Conservation (phyloP, 2,888 invertebrate species). For the Leucania comma region DNA sequence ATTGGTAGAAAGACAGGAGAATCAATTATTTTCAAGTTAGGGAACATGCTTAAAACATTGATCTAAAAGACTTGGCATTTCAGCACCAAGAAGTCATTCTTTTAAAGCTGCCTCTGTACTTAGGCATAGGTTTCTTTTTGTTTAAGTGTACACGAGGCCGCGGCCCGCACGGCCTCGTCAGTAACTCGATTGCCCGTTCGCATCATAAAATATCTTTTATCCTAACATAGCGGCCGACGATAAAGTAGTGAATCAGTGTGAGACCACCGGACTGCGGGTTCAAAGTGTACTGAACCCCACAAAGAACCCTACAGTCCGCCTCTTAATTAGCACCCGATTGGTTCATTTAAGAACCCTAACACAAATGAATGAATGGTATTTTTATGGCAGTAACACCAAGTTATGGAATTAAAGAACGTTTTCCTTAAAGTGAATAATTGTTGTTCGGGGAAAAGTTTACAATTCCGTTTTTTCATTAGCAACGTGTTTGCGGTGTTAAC, state of each 20-base stretch:
- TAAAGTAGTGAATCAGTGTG: constrained; percentile 68
- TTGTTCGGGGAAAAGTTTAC: constrained; percentile 48
- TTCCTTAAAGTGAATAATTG: constrained; percentile 60
- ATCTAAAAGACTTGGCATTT: not conserved
- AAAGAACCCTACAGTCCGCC: constrained; percentile 72
- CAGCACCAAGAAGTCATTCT: not conserved
- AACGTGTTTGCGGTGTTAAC: constrained; percentile 27
- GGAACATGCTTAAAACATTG: not conserved
- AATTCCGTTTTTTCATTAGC: constrained; percentile 39
- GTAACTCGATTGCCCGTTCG: constrained; percentile 30
- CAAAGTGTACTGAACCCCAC: constrained; percentile 77
- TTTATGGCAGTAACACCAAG: constrained; percentile 42
- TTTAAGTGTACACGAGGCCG: constrained; percentile 28
- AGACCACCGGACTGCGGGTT: constrained; percentile 59
- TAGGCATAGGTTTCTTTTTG: constrained; percentile 8
- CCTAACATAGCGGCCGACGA: constrained; percentile 58
- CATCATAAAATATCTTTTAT: constrained; percentile 56
- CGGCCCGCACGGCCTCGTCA: constrained; percentile 31
- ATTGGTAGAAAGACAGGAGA: rapidly evolving
- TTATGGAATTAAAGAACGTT: constrained; percentile 31
- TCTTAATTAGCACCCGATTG: constrained; percentile 77
- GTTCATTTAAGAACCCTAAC: constrained; percentile 57
- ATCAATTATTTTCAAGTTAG: not conserved
- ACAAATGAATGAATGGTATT: constrained; percentile 54
- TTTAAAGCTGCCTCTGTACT: not conserved